Evolutionary conservation across 2,888 invertebrate species (phyloP).

Genomic region (Phymatocera aterrima): DNA sequence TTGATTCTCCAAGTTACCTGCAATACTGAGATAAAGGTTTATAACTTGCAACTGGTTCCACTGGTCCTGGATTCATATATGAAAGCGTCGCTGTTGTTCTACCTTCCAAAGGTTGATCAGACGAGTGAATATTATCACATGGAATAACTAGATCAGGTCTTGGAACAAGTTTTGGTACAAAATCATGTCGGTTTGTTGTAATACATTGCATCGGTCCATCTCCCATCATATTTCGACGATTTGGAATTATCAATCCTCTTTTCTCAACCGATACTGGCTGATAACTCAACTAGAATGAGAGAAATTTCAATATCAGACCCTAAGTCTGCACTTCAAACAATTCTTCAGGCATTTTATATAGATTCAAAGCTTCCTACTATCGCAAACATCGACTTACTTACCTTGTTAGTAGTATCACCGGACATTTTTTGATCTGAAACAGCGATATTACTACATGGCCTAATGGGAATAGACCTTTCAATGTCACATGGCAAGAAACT

Average conservation of each 20-base stretch:
- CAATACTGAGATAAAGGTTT: conserved; percentile 64
- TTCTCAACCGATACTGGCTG: conserved; percentile 64
- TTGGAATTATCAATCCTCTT: conserved; percentile 65
- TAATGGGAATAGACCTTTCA: conserved; percentile 57
- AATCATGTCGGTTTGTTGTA: conserved; percentile 69
- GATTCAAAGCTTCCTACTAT: not conserved
- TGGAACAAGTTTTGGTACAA: conserved; percentile 60
- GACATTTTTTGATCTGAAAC: conserved; percentile 64
- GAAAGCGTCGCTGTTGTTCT: conserved; percentile 68
- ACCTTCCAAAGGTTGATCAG: conserved; percentile 64
- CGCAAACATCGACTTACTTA: conserved; percentile 49
- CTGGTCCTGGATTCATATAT: conserved; percentile 64
- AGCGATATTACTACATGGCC: conserved; percentile 62
- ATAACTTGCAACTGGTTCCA: conserved; percentile 62
- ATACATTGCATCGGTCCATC: conserved; percentile 66
- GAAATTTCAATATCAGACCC: not conserved
- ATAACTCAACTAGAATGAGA: conserved; percentile 67
- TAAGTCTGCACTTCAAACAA: not conserved
- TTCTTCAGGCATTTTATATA: not conserved
- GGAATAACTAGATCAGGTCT: conserved; percentile 64
- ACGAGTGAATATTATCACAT: conserved; percentile 64
- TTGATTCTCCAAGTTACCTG: conserved; percentile 59
- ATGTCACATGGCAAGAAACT: conserved; percentile 60
- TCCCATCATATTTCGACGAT: conserved; percentile 60
- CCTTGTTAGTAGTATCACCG: conserved; percentile 70